phyloP scores from a whole-genome alignment of 2,797 vertebrate species.

The Paedocypris micromegethes region DNA sequence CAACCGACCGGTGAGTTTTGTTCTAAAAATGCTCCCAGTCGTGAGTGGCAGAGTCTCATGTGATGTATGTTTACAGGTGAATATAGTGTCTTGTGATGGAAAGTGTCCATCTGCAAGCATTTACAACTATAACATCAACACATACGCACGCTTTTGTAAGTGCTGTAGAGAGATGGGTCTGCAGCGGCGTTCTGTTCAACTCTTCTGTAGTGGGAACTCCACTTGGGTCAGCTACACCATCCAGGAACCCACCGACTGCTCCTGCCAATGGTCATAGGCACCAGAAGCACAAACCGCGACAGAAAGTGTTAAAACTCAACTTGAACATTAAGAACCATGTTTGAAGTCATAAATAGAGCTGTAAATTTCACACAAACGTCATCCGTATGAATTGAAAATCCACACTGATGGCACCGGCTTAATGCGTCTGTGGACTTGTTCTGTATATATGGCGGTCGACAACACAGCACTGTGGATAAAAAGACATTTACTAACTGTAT shows the following conservation, averaged over 20 bases:
- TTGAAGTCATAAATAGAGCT: conserved; percentile 16
- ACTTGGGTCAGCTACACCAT: conserved; percentile 93
- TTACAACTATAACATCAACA: conserved; percentile 99
- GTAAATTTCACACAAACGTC: conserved; percentile 1
- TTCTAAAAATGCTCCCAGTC: not conserved
- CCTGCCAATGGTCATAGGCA: conserved; percentile 90
- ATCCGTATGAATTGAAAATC: conserved; percentile 4
- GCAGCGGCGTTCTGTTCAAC: conserved; percentile 83
- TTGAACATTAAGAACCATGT: conserved; percentile 19
- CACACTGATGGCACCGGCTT: conserved; percentile 8
- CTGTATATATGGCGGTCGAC: conserved; percentile 48
- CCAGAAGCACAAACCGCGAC: conserved; percentile 2
- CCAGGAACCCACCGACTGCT: conserved; percentile 96
- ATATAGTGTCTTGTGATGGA: conserved; percentile 95
- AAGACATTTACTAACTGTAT: not conserved
- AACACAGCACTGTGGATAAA: not conserved
- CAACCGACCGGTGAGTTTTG: conserved; percentile 82
- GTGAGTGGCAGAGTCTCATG: not conserved
- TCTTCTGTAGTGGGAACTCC: conserved; percentile 89
- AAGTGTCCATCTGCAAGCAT: conserved; percentile 97
- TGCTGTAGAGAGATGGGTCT: conserved; percentile 93
- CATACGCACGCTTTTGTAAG: conserved; percentile 94
- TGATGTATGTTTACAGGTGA: conserved; percentile 72
- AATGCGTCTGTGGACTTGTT: conserved; percentile 33
- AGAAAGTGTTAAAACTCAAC: conserved; percentile 39